Evolutionary conservation across 2,888 invertebrate species (phyloP).

Genomic region (Lordiphosa andalusiaca): DNA sequence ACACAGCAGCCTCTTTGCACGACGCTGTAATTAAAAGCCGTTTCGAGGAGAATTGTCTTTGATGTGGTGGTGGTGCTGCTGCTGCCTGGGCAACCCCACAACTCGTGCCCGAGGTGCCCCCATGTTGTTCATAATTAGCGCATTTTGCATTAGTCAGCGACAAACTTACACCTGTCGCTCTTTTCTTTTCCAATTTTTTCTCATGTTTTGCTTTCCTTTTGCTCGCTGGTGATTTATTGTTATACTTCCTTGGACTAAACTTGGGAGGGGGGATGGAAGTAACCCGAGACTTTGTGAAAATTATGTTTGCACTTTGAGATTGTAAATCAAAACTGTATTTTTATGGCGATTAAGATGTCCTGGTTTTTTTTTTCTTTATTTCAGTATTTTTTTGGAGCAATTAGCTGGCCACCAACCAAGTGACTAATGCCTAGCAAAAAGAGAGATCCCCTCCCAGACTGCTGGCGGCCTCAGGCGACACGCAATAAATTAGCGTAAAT

Average conservation of each 20-base stretch:
- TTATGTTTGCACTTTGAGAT: conserved; percentile 59
- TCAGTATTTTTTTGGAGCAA: conserved; percentile 50
- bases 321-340: conserved; percentile 67
- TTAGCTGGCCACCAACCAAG: conserved; percentile 68
- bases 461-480: conserved; percentile 60
- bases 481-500: conserved; percentile 75
- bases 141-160: conserved; percentile 41
- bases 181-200: conserved; percentile 6
- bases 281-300: conserved; percentile 41
- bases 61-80: conserved; percentile 30
- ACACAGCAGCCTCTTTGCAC: conserved; percentile 28
- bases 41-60: conserved; percentile 53
- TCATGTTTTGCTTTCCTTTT: conserved; percentile 18
- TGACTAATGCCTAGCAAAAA: conserved; percentile 55
- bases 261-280: conserved; percentile 11
- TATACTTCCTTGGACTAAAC: conserved; percentile 12
- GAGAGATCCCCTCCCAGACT: not conserved
- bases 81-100: conserved; percentile 5
- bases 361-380: conserved; percentile 23
- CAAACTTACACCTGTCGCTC: conserved; percentile 27
- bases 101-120: conserved; percentile 6
- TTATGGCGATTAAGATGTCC: conserved; percentile 57
- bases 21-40: conserved; percentile 57
- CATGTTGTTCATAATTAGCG: conserved; percentile 61
- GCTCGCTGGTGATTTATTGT: conserved; percentile 25